Conservation (phyloP, 2,888 invertebrate species). For the Eristalinus aeneus region DNA sequence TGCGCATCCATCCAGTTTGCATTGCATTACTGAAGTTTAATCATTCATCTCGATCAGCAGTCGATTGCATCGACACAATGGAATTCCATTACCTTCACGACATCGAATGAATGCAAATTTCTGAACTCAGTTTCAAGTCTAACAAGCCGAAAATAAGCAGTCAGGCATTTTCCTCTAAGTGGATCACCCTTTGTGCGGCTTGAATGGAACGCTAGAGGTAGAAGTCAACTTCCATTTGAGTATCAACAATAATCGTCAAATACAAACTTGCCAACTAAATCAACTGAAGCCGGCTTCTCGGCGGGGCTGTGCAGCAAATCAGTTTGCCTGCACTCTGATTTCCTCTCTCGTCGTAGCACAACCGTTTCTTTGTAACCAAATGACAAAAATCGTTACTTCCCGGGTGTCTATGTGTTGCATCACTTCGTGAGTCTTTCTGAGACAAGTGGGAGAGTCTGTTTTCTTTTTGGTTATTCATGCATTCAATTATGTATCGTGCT, state of each 20-base stretch:
- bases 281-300: not conserved
- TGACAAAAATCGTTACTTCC: slow-evolving; percentile 48
- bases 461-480: slow-evolving; percentile 56
- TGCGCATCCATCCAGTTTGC: not conserved
- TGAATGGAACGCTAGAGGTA: slow-evolving; percentile 19
- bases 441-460: not conserved
- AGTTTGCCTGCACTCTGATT: not conserved
- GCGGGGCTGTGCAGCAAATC: not conserved
- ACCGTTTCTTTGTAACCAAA: slow-evolving; percentile 38
- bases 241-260: slow-evolving; percentile 32
- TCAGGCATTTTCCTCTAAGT: slow-evolving; percentile 39
- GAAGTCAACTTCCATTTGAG: slow-evolving; percentile 53
- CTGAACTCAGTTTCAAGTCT: slow-evolving; percentile 26
- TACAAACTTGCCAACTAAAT: slow-evolving; percentile 31
- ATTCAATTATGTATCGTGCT: slow-evolving; percentile 62
- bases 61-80: slow-evolving; percentile 35
- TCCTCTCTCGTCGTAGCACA: not conserved
- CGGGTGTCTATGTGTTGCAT: slow-evolving; percentile 21
- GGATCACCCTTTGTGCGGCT: slow-evolving; percentile 32
- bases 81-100: slow-evolving; percentile 30
- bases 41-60: slow-evolving; percentile 40
- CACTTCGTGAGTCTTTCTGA: not conserved
- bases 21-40: slow-evolving; percentile 27
- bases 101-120: slow-evolving; percentile 31
- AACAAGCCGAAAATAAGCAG: slow-evolving; percentile 31